These are phyloP conservation scores for Iphiclides podalirius DNA, from an alignment of 2,888 invertebrate genomes.

Conservation along the genomic window DNA sequence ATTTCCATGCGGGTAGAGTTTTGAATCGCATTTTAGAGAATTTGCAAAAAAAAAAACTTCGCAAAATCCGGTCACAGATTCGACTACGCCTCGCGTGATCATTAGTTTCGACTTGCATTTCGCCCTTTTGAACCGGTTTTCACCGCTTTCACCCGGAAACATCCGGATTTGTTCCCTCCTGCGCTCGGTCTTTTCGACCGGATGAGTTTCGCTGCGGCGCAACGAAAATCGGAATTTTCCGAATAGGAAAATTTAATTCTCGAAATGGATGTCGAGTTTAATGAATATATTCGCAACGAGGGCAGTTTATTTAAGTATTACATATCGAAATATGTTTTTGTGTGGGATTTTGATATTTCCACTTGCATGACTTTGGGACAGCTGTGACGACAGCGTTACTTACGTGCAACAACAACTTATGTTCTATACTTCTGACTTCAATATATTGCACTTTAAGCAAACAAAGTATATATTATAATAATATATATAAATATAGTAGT, in stretches of 20 bases:
- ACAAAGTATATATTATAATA: too few relatives aligned
- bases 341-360: too few relatives aligned
- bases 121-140: constrained; percentile 45
- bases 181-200: constrained; percentile 9
- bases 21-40: constrained; percentile 28
- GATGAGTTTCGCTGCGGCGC: constrained; percentile 4
- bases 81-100: constrained; percentile 37
- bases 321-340: too few relatives aligned
- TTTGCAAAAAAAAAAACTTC: too few relatives aligned
- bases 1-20: constrained; percentile 18
- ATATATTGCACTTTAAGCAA: too few relatives aligned
- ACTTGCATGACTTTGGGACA: too few relatives aligned
- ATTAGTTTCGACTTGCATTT: constrained; percentile 51
- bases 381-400: too few relatives aligned
- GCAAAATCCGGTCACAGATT: constrained; percentile 26
- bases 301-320: too few relatives aligned
- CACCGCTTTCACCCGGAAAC: constrained; percentile 47
- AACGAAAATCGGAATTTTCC: constrained; percentile 12
- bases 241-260: constrained; percentile 17
- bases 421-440: too few relatives aligned
- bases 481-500: too few relatives aligned
- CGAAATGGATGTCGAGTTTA: background rate
- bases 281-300: too few relatives aligned
- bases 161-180: constrained; percentile 39
- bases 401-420: too few relatives aligned